These are phyloP conservation scores for Microcebus jonahi DNA, from an alignment of 2,113 vertebrate genomes.

Conservation along the genomic window DNA sequence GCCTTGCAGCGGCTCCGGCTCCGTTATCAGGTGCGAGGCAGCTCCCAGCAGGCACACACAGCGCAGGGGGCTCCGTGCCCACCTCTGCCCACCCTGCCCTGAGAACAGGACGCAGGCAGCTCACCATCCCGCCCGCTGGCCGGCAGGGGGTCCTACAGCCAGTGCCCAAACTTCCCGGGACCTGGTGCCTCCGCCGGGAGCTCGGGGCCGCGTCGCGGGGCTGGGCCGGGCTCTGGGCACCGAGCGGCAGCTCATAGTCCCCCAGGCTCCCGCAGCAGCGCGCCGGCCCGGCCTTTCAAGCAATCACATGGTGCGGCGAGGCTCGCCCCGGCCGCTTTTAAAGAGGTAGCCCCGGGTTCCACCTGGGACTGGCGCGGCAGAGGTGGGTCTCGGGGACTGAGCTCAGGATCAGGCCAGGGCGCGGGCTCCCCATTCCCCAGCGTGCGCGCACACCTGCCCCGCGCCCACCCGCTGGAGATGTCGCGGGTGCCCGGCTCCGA, in stretches of 20 bases:
- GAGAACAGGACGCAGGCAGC: slow-evolving; percentile 31
- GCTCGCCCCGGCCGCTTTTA: slow-evolving; percentile 74
- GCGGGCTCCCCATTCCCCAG: background rate
- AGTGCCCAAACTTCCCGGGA: slow-evolving; percentile 48
- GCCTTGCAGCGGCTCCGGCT: slow-evolving; percentile 24
- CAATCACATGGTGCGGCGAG: slow-evolving; percentile 78
- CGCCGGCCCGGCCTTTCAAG: slow-evolving; percentile 75
- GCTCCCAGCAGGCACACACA: background rate
- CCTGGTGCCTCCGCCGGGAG: background rate
- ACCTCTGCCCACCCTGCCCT: slow-evolving; percentile 51
- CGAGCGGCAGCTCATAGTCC: slow-evolving; percentile 53
- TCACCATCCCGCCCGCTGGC: slow-evolving; percentile 69
- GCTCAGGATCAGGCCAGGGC: background rate
- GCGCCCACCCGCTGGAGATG: background rate
- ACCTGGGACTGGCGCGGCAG: slow-evolving; percentile 67
- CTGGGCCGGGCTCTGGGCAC: slow-evolving; percentile 66
- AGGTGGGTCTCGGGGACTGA: background rate
- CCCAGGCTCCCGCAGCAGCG: slow-evolving; percentile 72
- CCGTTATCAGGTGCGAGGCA: slow-evolving; percentile 66
- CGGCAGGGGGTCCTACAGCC: slow-evolving; percentile 38
- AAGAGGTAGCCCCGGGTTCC: slow-evolving; percentile 71
- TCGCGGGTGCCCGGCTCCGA: background rate
- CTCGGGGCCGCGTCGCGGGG: slow-evolving; percentile 1
- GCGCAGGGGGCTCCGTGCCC: background rate
- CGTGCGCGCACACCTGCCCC: background rate